Conservation (phyloP, 92 coral and sea anemone species). For the Muricea muricata region DNA sequence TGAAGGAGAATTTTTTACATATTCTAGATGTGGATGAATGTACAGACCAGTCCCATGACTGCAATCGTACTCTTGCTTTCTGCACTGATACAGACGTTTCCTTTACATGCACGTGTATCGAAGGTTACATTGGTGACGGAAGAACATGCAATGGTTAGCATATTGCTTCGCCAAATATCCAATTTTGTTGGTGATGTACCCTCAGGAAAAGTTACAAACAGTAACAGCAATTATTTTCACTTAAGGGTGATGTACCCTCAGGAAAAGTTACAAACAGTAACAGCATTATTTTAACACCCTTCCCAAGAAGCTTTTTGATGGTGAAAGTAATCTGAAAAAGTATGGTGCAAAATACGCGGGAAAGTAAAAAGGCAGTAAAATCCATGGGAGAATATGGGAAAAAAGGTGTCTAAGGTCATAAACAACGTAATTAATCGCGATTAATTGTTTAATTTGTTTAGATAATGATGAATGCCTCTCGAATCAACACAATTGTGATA, state of each 20-base stretch:
- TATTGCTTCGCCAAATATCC: no score
- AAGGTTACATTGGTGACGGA: constrained; percentile 59
- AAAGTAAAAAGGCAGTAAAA: no score
- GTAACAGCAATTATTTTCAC: no score
- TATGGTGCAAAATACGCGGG: no score
- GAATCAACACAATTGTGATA: constrained; percentile 11
- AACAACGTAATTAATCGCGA: not conserved
- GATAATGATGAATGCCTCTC: constrained; percentile 3
- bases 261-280: no score
- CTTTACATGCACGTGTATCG: constrained; percentile 52
- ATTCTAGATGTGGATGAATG: constrained; percentile 60
- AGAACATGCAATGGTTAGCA: constrained; percentile 46
- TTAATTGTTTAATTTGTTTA: not conserved
- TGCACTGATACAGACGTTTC: constrained; percentile 61
- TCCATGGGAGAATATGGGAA: no score
- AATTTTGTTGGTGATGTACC: not conserved
- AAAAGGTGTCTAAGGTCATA: not conserved
- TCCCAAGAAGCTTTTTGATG: no score
- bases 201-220: no score
- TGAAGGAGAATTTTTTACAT: not conserved
- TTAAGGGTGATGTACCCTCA: not conserved
- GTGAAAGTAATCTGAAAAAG: no score
- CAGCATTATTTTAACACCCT: no score
- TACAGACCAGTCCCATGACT: constrained; percentile 35
- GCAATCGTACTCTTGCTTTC: constrained; percentile 49